Base-by-base conservation (phyloP, 2,797 vertebrate genomes). In the Artibeus lituratus region DNA sequence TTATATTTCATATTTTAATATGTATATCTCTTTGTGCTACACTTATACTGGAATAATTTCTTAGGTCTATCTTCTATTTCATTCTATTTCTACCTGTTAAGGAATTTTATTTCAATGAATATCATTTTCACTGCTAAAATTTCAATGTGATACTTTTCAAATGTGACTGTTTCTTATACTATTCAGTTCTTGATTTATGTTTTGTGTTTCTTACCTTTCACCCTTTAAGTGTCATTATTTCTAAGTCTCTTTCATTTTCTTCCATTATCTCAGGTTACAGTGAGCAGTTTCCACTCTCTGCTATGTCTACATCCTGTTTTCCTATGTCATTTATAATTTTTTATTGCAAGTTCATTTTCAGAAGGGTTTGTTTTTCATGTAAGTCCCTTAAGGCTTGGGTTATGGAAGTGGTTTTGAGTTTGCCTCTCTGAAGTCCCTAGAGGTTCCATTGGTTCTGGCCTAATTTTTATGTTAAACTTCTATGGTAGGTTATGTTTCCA, bases 341-440 rank as follows among this genome's bases (percentile, higher is more conserved):
- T 74, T 0, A 67, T 89, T 32, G 26, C 35, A 90, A 95, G 49
- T 19, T 74, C 57, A 78, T 94, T 95, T 87, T 80, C 59, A 92
- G 35, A 10, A n/a, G 44, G 0, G 16, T 53, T 94, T 92, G 67
- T 59, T 88, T 95, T 53, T 65, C 53, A 49, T 93, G 24, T 29
- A 29, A 65, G 18, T 65, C 55, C 39, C 55, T 15, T 22, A 69
- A 67, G 24, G 26, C 37, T 49, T 82, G 70, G 42, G 39, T 70
- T 95, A 42, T 35, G 8, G 47, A 85, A 57, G 21, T 80, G 24
- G 88, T 85, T 97, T 96, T 19, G 9, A 44, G 35, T 62, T 94
- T 92, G 47, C 37, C 69, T 91, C 77, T 86, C 14, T 49, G 76
- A 62, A 67, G 16, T 82, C 55, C 39, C 49, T 83, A 57, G 51